Evolutionary conservation across 2,888 invertebrate genomes (phyloP), one percentile per base, ranked within the genome.

Genomic region (Eulithis testata): DNA sequence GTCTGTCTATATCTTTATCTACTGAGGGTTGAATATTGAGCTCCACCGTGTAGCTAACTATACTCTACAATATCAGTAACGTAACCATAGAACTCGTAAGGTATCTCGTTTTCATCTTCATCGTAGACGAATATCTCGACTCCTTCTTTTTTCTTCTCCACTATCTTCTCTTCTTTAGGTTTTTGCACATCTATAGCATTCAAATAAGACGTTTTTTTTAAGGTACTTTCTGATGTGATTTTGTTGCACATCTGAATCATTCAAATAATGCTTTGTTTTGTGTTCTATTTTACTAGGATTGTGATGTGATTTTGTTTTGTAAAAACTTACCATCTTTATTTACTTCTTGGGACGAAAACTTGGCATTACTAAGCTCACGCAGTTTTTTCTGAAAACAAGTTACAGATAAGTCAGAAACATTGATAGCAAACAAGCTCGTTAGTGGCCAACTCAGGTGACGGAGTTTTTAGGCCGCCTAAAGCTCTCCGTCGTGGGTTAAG

Each of bases 51-150:
- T 12, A 21, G 21, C 21, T 21, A 21, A 21, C 21, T 21, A 21
- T 21, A 14, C 14, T 47, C 21, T 49, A 49, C 21, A 21, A 12
- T 52, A 27, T 55, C n/a, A 56, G 31, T 1, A 12, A 61, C 54
- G 47, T 83, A 87, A 91, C 91, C 91, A 68, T 84, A 88, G 69
- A 90, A 74, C 45, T 83, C 78, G 60, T 74, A 83, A 11, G 83
- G 82, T 8, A 88, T 72, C 45, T 78, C 72, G 0, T 76, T 70
- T 0, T 76, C 82, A 0, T 89, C 80, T 77, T 90, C 90, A 65
- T 90, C 82, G 31, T 60, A 78, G 0, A 89, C 84, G 4, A 75
- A 36, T 53, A 90, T 86, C 11, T 83, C 74, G 0, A 86, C 36
- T 5, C 62, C 75, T 21, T 79, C 77, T 55, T 77, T 81, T 52